phyloP scores from a whole-genome alignment of 2,888 invertebrate species.

The Autographa pulchrina region DNA sequence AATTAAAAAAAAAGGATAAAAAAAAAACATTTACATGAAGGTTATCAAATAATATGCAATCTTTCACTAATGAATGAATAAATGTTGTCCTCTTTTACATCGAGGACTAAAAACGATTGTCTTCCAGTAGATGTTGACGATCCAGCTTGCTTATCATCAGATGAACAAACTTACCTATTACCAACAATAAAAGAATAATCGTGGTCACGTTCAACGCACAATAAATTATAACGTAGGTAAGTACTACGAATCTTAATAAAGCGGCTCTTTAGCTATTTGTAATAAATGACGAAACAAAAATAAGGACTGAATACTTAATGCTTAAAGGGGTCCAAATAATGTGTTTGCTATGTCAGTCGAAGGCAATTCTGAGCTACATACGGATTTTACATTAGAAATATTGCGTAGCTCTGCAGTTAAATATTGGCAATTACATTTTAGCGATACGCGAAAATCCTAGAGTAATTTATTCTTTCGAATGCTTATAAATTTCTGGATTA shows the following conservation, averaged over 20 bases:
- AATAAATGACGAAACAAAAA: conserved; percentile 86
- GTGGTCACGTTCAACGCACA: conserved; percentile 67
- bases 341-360: conserved; percentile 53
- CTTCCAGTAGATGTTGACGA: not conserved
- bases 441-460: conserved; percentile 62
- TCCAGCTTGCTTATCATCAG: conserved; percentile 8
- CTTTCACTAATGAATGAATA: no score
- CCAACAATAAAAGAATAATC: conserved; percentile 73
- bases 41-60: no score
- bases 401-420: conserved; percentile 60
- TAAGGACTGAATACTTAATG: conserved; percentile 83
- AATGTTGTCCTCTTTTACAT: no score
- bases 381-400: conserved; percentile 60
- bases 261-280: conserved; percentile 80
- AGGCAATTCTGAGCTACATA: conserved; percentile 53
- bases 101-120: no score
- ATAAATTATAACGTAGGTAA: conserved; percentile 71
- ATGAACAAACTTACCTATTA: conserved; percentile 36
- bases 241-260: conserved; percentile 84
- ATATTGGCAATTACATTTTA: conserved; percentile 65
- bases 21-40: no score
- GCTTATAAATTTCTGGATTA: conserved; percentile 60
- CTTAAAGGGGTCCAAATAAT: conserved; percentile 65
- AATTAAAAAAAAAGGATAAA: no score
- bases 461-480: conserved; percentile 58